These are phyloP conservation scores for Drosophila sturtevanti DNA, from an alignment of 1,140 invertebrate genomes.

Conservation along the genomic window DNA sequence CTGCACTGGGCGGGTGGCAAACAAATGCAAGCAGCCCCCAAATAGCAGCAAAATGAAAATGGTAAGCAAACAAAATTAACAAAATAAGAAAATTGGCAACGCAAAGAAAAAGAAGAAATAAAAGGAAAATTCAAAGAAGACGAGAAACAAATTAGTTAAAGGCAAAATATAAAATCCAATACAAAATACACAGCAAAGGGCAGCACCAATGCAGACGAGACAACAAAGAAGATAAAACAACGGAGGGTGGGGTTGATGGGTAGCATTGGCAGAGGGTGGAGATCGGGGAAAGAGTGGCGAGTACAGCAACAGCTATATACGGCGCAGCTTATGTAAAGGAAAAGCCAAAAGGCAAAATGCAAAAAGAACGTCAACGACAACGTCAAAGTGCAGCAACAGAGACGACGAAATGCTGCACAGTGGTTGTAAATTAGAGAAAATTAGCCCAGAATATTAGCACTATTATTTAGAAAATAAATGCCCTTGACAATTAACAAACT, in stretches of 20 bases:
- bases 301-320: slow-evolving; percentile 19
- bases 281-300: neutral
- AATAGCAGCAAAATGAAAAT: slow-evolving; percentile 48
- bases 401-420: slow-evolving; percentile 30
- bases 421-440: slow-evolving; percentile 3
- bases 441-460: neutral
- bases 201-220: slow-evolving; percentile 54
- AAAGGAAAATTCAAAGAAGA: slow-evolving; percentile 16
- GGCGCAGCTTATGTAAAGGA: slow-evolving; percentile 48
- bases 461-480: neutral
- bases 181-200: slow-evolving; percentile 59
- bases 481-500: no score
- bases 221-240: slow-evolving; percentile 72
- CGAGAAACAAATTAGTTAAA: slow-evolving; percentile 25
- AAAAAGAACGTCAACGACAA: slow-evolving; percentile 78
- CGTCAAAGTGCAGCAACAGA: slow-evolving; percentile 70
- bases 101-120: slow-evolving; percentile 19
- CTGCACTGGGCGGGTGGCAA: slow-evolving; percentile 35
- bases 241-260: slow-evolving; percentile 16
- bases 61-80: slow-evolving; percentile 50
- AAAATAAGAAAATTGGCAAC: slow-evolving; percentile 59
- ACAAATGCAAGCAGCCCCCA: slow-evolving; percentile 68
- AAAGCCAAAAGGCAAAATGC: slow-evolving; percentile 74
- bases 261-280: slow-evolving; percentile 3
- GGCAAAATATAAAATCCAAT: slow-evolving; percentile 47